These are phyloP conservation scores for Pomatostomus ruficeps DNA, from an alignment of 2,113 vertebrate species.

Conservation along the genomic window DNA sequence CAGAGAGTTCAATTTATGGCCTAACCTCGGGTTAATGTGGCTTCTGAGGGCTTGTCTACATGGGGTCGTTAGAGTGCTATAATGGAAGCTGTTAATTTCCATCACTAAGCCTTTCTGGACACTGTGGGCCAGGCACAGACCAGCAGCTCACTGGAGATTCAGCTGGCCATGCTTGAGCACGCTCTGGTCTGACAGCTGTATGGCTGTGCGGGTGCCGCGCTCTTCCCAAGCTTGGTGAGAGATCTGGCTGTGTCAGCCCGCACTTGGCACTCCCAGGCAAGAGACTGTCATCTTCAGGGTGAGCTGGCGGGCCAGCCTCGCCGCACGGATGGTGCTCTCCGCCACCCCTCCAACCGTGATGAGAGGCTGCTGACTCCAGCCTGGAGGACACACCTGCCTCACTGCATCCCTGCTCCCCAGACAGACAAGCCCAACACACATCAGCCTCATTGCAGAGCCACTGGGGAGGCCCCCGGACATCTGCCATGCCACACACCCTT, in stretches of 20 bases:
- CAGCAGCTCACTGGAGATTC: fast-evolving
- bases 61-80: background rate
- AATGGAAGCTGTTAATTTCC: conserved; percentile 11
- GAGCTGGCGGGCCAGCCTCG: background rate
- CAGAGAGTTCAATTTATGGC: conserved; percentile 36
- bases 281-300: background rate
- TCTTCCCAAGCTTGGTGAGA: background rate
- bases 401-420: background rate
- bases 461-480: background rate
- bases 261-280: background rate
- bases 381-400: background rate
- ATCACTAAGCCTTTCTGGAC: background rate
- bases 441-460: fast-evolving
- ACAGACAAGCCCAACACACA: background rate
- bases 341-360: background rate
- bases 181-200: background rate
- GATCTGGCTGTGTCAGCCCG: background rate
- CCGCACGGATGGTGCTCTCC: fast-evolving
- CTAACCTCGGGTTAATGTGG: conserved; percentile 4
- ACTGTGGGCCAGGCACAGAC: fast-evolving
- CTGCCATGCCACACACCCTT: background rate
- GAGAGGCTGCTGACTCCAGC: background rate
- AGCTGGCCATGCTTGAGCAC: background rate
- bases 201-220: fast-evolving
- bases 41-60: conserved; percentile 22